Evolutionary conservation across 2,797 vertebrate species (phyloP).

Genomic region (Spinibarbus caldwelli): DNA sequence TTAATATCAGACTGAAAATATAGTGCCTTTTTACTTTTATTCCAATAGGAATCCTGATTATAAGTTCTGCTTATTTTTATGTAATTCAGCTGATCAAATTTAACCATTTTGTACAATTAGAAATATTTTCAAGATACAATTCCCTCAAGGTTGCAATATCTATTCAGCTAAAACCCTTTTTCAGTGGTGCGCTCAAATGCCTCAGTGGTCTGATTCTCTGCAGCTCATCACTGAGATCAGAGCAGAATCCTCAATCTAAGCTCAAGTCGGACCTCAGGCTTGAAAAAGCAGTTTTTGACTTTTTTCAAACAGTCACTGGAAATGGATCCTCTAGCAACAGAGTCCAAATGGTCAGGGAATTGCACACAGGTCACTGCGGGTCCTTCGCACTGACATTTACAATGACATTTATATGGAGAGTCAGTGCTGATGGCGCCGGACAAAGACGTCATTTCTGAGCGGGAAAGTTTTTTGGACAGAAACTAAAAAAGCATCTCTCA

Average conservation of each 20-base stretch:
- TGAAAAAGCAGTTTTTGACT: background rate
- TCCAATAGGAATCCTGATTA: background rate
- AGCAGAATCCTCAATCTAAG: background rate
- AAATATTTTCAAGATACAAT: background rate
- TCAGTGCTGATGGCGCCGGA: background rate
- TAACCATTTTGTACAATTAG: background rate
- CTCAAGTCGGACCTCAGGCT: background rate
- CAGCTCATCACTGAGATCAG: background rate
- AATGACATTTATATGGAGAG: constrained; percentile 30
- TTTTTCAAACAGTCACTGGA: background rate
- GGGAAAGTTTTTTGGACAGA: background rate
- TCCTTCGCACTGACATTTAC: constrained; percentile 19
- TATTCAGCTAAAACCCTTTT: constrained; percentile 14
- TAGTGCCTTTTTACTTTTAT: background rate
- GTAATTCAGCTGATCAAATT: constrained; percentile 8
- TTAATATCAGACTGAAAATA: background rate
- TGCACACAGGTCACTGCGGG: constrained; percentile 15
- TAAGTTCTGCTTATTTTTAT: background rate
- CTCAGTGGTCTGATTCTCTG: background rate
- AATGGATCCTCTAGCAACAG: constrained; percentile 12
- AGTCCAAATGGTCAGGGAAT: background rate
- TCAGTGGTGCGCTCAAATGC: constrained; percentile 14
- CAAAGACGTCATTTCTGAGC: background rate
- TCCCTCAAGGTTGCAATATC: constrained; percentile 21
- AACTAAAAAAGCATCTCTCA: background rate